A percentile compares a stretch with the other conserved stretches of the same genome.
phyloP scores from a whole-genome alignment of 2,888 invertebrate genomes.

The Zaprionus obscuricornis region DNA sequence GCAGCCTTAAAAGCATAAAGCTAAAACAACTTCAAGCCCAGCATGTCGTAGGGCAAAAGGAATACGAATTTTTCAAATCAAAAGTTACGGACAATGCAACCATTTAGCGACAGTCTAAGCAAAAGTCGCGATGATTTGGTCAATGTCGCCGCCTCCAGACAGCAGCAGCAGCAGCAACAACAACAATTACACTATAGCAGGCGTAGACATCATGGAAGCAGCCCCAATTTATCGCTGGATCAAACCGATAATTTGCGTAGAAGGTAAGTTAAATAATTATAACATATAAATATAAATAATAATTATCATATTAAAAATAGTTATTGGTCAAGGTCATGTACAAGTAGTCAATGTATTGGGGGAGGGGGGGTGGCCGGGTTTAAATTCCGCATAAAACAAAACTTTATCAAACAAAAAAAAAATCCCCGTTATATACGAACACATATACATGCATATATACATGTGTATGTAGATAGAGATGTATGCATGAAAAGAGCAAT shows the following conservation, averaged over 20 bases:
- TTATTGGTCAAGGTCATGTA: conserved; percentile 39
- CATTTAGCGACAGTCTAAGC: conserved; percentile 80
- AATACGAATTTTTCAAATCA: conserved; percentile 9
- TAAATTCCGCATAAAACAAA: too few relatives aligned
- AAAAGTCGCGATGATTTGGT: conserved; percentile 83
- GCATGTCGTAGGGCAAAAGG: conserved; percentile 59
- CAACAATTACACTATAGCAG: conserved; percentile 57
- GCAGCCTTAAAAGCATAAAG: too few relatives aligned
- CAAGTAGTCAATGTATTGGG: neutral
- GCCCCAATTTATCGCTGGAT: conserved; percentile 78
- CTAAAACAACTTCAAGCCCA: conserved; percentile 23
- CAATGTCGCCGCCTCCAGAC: conserved; percentile 67
- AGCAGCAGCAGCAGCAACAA: conserved; percentile 59
- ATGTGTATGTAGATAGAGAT: neutral
- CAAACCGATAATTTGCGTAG: conserved; percentile 81
- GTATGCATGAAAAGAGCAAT: too few relatives aligned
- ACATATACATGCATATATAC: neutral
- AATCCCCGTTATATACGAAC: neutral
- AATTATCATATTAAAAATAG: neutral
- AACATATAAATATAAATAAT: neutral
- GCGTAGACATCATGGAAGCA: conserved; percentile 78
- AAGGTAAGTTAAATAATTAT: conserved; percentile 69
- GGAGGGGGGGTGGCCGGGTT: too few relatives aligned
- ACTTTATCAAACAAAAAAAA: too few relatives aligned
- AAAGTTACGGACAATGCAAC: conserved; percentile 78